phyloP scores from a whole-genome alignment of 2,797 vertebrate species.

The Varecia variegata region DNA sequence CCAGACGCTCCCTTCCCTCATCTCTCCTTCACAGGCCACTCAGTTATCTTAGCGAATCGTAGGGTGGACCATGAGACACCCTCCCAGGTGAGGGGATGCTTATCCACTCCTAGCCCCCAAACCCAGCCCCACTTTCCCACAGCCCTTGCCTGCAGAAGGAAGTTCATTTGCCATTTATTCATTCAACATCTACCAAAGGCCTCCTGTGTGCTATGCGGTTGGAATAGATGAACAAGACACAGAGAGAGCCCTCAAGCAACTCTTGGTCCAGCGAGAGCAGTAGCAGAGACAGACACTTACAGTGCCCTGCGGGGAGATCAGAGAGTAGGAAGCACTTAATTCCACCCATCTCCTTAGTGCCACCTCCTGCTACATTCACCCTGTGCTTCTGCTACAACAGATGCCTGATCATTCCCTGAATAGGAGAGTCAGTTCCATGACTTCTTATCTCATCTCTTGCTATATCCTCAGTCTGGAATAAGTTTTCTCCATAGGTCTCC shows the following conservation, averaged over 20 bases:
- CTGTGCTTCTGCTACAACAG: neutral
- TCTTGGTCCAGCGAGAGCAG: neutral
- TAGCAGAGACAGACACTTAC: neutral
- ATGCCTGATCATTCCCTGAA: neutral
- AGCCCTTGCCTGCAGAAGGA: neutral
- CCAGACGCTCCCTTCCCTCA: neutral
- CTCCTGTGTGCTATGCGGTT: neutral
- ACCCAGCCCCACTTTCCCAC: neutral
- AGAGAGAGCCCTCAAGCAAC: neutral
- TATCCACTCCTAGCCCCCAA: neutral
- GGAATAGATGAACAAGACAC: neutral
- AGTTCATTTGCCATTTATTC: neutral
- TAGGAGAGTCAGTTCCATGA: neutral
- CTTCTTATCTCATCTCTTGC: neutral
- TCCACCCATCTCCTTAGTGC: neutral
- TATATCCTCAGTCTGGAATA: neutral
- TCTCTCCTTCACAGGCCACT: neutral
- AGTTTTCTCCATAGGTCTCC: neutral
- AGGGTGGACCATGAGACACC: neutral
- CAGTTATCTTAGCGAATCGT: neutral
- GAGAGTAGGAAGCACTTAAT: neutral
- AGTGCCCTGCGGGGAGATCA: neutral
- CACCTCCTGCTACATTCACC: neutral
- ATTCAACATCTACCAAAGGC: neutral
- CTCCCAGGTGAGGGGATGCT: neutral